Evolutionary conservation across 2,888 invertebrate genomes (phyloP), one percentile per base, ranked within the genome.

Genomic region (Trilocha varians): DNA sequence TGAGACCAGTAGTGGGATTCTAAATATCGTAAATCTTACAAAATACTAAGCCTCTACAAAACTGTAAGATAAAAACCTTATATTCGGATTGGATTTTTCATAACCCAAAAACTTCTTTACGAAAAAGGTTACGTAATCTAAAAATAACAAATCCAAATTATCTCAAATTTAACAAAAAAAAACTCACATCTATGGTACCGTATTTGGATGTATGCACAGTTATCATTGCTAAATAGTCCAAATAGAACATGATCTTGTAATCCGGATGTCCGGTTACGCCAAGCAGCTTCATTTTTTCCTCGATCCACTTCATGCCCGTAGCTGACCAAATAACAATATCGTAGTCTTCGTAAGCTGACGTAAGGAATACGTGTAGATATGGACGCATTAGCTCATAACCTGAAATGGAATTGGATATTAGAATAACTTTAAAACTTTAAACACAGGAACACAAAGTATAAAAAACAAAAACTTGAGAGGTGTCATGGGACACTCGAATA

Each of bases 281-380:
- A 0, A 99, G 84, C 36, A 98, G 79, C 46, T 93, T 91, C 97
- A 99, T 97, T 78, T 98, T 98, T 62, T 97, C 97, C 58, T 97
- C 95, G 36, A 99, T 98, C 98, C 98, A 98, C 63, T 96, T 97
- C 97, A 98, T 98, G 47, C 95, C 94, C 0, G 98, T 98, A 0
- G 98, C 98, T 3, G 98, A 98, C 98, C 98, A 99, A 53, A 99
- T 98, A 1, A 96, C 97, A 53, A 98, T 98, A 63, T 98, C 98
- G 59, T 98, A 98, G 76, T 96, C 87, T 66, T 91, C 90, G 63
- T 97, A 97, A 0, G 96, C 94, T 1, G 91, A 88, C 1, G 93
- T 92, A 0, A 98, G 87, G 75, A 98, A 98, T 72, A 98, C 98
- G 68, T 99, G 98, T 18, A 98, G 88, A 72, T 90, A 97, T 0